phyloP scores from a whole-genome alignment of 2,888 invertebrate species.

The Drosophila yooni region DNA sequence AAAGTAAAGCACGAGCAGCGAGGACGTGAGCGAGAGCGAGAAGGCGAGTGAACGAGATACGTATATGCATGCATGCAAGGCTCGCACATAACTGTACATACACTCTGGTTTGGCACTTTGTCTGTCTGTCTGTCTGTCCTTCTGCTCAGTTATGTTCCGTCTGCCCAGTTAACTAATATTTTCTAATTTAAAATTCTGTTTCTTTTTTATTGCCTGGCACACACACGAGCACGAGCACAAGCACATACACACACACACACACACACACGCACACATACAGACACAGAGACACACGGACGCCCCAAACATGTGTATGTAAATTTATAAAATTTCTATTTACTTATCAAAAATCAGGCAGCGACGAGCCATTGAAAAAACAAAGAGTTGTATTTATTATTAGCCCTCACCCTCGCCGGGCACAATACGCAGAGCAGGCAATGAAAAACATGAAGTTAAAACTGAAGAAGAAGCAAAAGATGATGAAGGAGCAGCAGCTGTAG shows the following conservation, averaged over 20 bases:
- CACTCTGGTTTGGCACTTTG: constrained; percentile 5
- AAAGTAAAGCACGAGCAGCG: constrained; percentile 28
- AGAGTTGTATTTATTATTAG: constrained; percentile 72
- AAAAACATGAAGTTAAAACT: constrained; percentile 44
- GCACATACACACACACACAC: constrained; percentile 7
- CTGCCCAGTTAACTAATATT: constrained; percentile 74
- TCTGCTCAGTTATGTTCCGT: constrained; percentile 42
- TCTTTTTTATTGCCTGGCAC: constrained; percentile 71
- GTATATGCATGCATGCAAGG: constrained; percentile 26
- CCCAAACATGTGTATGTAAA: constrained; percentile 60
- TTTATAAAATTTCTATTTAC: constrained; percentile 80
- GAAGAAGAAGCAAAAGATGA: constrained; percentile 53
- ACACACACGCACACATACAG: not conserved
- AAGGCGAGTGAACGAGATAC: constrained; percentile 32
- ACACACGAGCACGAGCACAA: constrained; percentile 7
- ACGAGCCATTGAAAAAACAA: constrained; percentile 68
- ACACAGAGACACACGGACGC: not conserved
- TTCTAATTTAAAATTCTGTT: constrained; percentile 81
- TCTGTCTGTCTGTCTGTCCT: constrained; percentile 28
- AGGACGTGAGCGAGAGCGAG: not conserved
- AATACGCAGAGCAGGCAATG: constrained; percentile 51
- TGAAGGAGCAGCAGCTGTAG: constrained; percentile 38
- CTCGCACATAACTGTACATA: constrained; percentile 59
- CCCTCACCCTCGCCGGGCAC: constrained; percentile 8
- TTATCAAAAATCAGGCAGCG: constrained; percentile 77